Evolutionary conservation across 2,888 invertebrate species (phyloP).

Genomic region (Dusona sp.): DNA sequence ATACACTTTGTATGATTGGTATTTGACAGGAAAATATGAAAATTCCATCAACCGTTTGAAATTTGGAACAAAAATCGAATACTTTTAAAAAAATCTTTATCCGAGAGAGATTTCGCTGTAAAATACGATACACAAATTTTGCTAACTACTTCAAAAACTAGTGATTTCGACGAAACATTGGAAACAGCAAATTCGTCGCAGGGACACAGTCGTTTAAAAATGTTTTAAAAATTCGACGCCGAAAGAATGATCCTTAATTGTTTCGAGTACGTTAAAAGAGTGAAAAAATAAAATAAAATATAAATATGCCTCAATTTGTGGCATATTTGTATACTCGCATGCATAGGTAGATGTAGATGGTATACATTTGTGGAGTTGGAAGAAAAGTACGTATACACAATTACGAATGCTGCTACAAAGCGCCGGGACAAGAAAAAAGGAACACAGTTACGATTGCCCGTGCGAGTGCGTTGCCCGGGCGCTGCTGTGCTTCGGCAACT

Average conservation of each 20-base stretch:
- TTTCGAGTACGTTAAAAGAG: not conserved
- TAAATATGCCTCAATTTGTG: not conserved
- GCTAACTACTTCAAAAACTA: not conserved
- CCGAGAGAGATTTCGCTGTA: too few relatives aligned
- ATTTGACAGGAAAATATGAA: not conserved
- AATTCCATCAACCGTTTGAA: not conserved
- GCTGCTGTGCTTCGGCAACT: slow-evolving; percentile 45
- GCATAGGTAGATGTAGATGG: not conserved
- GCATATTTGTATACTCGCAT: not conserved
- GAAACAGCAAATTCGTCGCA: not conserved
- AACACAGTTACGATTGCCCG: not conserved
- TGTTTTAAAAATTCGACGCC: not conserved
- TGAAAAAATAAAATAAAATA: not conserved
- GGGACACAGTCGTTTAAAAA: not conserved
- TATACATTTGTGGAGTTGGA: not conserved
- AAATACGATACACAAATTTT: too few relatives aligned
- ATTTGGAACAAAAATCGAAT: not conserved
- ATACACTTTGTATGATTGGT: not conserved
- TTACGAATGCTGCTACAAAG: not conserved
- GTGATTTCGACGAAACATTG: not conserved
- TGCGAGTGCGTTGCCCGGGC: slow-evolving; percentile 20
- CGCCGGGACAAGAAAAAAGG: slow-evolving; percentile 1
- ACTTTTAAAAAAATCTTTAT: too few relatives aligned
- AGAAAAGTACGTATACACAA: slow-evolving; percentile 11
- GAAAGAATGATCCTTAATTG: too few relatives aligned